Conservation (phyloP, 2,888 invertebrate genomes). For the Drosophila anceps region DNA sequence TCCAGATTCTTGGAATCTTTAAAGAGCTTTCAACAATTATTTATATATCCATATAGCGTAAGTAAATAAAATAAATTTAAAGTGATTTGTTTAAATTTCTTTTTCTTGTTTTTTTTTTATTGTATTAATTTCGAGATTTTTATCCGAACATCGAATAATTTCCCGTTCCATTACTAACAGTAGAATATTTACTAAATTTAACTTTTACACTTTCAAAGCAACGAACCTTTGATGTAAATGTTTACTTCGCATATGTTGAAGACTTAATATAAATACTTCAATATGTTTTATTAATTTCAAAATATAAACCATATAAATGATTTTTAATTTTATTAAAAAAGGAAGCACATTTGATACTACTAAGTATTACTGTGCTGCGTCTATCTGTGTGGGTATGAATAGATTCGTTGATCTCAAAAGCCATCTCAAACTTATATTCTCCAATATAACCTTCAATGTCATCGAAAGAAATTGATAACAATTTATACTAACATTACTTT, state of each 20-base stretch:
- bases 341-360: no score
- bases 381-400: no score
- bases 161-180: conserved; percentile 25
- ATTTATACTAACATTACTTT: not conserved
- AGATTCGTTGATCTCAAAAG: no score
- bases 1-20: not conserved
- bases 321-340: no score
- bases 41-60: conserved; percentile 41
- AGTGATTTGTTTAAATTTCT: not conserved
- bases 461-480: no score
- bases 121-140: not conserved
- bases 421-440: no score
- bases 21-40: not conserved
- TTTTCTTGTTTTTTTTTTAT: not conserved
- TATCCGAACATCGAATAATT: conserved; percentile 10
- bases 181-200: conserved; percentile 24
- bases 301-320: no score
- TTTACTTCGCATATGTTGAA: no score
- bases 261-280: no score
- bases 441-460: no score
- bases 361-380: no score
- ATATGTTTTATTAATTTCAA: no score
- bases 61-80: conserved; percentile 1
- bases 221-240: not conserved
- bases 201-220: not conserved